A percentile compares a stretch with the other conserved stretches of the same genome.
phyloP scores from a whole-genome alignment of 2,888 invertebrate genomes.

The Criorhina ranunculi region DNA sequence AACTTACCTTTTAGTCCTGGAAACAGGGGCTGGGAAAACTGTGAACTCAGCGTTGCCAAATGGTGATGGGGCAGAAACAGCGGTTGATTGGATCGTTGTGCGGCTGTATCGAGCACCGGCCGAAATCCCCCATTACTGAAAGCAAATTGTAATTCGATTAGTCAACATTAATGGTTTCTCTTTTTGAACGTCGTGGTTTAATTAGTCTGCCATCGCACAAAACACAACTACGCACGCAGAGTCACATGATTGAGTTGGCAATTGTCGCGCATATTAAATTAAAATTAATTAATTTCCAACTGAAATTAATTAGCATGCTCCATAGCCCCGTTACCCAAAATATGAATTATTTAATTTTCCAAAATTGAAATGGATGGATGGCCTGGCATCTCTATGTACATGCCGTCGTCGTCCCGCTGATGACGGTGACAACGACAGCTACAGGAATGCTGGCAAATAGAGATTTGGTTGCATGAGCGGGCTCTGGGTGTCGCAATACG shows the following conservation, averaged over 20 bases:
- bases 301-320: conserved; percentile 75
- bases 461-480: conserved; percentile 58
- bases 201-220: conserved; percentile 64
- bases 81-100: conserved; percentile 87
- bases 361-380: conserved; percentile 75
- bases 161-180: conserved; percentile 68
- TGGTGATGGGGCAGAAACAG: conserved; percentile 94
- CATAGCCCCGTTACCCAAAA: conserved; percentile 66
- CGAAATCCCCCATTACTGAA: conserved; percentile 87
- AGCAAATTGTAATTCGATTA: conserved; percentile 79
- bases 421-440: neutral
- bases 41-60: conserved; percentile 89
- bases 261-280: conserved; percentile 77
- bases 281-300: conserved; percentile 76
- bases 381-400: conserved; percentile 29
- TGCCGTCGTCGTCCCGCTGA: neutral
- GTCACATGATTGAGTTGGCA: conserved; percentile 75
- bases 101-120: conserved; percentile 85
- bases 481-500: conserved; percentile 52
- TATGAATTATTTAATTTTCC: conserved; percentile 76
- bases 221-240: conserved; percentile 47
- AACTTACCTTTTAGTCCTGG: conserved; percentile 90
- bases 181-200: conserved; percentile 69
- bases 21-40: conserved; percentile 93
- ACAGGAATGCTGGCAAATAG: conserved; percentile 27